phyloP scores from a whole-genome alignment of 2,113 vertebrate species.

The Phylloscopus trochiloides region DNA sequence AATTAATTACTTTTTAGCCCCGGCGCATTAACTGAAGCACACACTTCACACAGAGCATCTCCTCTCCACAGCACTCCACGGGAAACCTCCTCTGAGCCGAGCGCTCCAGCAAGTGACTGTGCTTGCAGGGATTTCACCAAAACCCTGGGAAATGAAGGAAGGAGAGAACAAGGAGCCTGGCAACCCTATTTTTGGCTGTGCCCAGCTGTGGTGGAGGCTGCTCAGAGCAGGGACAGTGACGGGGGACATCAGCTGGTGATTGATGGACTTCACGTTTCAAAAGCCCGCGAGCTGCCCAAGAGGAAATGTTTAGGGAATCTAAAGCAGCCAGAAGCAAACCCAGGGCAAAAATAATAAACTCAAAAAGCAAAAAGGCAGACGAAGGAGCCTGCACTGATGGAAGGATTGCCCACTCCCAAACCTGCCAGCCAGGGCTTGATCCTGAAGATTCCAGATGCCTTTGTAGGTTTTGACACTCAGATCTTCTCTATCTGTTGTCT shows the following conservation, averaged over 20 bases:
- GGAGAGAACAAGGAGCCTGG: neutral
- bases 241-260: neutral
- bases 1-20: slow-evolving; percentile 66
- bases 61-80: neutral
- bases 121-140: neutral
- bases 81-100: accelerated
- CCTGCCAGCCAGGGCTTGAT: accelerated
- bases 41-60: neutral
- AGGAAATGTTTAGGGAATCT: neutral
- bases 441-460: neutral
- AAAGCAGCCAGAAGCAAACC: neutral
- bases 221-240: neutral
- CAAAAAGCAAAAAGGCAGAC: neutral
- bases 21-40: neutral
- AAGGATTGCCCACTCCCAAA: neutral
- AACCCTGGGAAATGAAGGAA: neutral
- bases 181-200: neutral
- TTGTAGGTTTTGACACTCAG: neutral
- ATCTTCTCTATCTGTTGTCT: accelerated
- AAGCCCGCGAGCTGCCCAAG: neutral
- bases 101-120: neutral
- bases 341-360: neutral
- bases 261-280: neutral
- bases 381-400: accelerated
- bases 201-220: accelerated